Base-by-base conservation (phyloP, 2,888 invertebrate species). In the Baronia brevicornis region DNA sequence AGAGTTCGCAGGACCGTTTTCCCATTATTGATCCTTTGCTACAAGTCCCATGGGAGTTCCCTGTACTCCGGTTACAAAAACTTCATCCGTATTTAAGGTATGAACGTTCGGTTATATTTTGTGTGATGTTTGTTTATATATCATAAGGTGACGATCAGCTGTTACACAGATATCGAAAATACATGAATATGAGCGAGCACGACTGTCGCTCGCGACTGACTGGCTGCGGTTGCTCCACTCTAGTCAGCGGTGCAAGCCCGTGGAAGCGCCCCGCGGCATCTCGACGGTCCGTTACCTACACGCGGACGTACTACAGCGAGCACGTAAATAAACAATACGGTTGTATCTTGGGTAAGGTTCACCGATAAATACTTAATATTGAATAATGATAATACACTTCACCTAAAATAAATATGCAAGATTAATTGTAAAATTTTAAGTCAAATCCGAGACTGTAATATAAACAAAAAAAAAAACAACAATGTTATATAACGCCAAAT, bases 261-360 rank as follows among this genome's bases (percentile, higher is more conserved):
- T 38, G 38, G 41, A 41, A 46, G 54, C 54, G 42, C 59, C 63
- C 59, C 63, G 64, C 61, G 56, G 54, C 55, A 46, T 59, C 60
- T 57, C 54, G 54, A 54, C 69, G 64, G 57, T 48, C 73, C 73
- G 71, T 72, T 73, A 72, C 62, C 60, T 69, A 70, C 75, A 70
- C 74, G 67, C 65, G 65, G 58, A 58, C 65, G 53, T 77, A 77
- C 72, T 75, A 79, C 71, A 58, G 29, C 46, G 58, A 56, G 61
- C 69, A 71, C 57, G 75, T 80, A 80, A 80, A 80, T 72, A 80
- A 80, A 80, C 77, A 73, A 69, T 56, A 54, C 53, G 28, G 40
- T 32, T 29, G 39, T 35, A 35, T 38, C 33, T 38, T 25, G 20
- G 30, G 38, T 36, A 28, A 35, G 21, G 31, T 29, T 36, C 32